Base-by-base conservation (phyloP, 2,113 vertebrate species). In the Melanotaenia duboulayi region DNA sequence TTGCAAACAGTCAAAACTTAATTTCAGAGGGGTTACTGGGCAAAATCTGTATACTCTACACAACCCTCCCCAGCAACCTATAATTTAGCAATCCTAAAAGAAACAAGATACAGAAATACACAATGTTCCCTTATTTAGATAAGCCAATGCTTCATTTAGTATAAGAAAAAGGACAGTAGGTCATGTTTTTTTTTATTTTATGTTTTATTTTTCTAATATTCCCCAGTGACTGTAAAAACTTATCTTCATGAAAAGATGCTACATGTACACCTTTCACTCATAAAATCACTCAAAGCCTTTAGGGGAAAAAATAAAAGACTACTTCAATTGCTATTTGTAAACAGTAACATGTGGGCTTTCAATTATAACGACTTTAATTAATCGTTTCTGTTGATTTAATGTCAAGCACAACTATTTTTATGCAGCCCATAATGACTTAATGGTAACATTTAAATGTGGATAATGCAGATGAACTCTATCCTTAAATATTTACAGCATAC, bases 381-480 rank as follows among this genome's bases (percentile, higher is more conserved):
- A 84, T 77, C 84, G 82, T 88, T 87, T 87, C 81, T 84, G 71
- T 81, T 87, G 84, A 91, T 90, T 91, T 91, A 89, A 81, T 70
- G 56, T 89, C 13, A 72, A 88, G 78, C 65, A 59, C 83, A 84
- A 89, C 80, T 75, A 87, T 88, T 90, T 85, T 81, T 82, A 71
- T 73, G 80, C 77, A 80, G 87, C 90, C 87, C 85, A 89, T 91
- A 93, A 91, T 84, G 85, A 88, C 89, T 89, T 89, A 89, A 92
- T 83, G 71, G 82, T 77, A 86, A 71, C 76, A 87, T 89, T 90
- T 88, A 89, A 87, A 79, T 79, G 74, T 51, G 78, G 69, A 75
- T 91, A 87, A 91, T 82, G 87, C 82, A 86, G 83, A 88, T 87
- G 85, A 91, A 82, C 86, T 90, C 85, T 87, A 82, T 55, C 80